These are phyloP conservation scores for Pseudotriccus pelzelni DNA, from an alignment of 2,797 vertebrate species.

Conservation along the genomic window DNA sequence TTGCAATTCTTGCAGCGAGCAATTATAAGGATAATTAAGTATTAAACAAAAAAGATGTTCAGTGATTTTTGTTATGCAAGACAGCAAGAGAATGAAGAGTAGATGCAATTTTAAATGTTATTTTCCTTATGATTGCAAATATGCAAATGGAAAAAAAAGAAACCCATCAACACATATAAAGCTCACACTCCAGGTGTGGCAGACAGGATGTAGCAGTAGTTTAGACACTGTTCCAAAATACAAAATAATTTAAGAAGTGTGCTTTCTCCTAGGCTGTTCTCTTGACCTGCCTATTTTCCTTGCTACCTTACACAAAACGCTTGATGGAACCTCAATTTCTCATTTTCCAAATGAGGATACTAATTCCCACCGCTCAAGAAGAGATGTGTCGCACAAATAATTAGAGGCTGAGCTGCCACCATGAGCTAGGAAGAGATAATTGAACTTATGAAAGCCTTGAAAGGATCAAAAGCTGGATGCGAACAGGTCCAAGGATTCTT, in stretches of 20 bases:
- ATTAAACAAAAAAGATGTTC: neutral
- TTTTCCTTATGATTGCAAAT: neutral
- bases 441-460: neutral
- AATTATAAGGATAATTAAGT: neutral
- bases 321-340: rapidly evolving
- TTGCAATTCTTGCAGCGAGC: neutral
- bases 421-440: neutral
- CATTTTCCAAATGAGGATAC: neutral
- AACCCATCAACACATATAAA: neutral
- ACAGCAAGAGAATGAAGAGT: neutral
- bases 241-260: neutral
- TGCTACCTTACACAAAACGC: neutral
- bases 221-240: neutral
- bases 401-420: neutral
- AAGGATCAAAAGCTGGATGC: neutral
- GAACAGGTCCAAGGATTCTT: neutral
- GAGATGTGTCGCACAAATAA: neutral
- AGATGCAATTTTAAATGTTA: neutral
- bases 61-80: neutral
- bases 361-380: neutral
- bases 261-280: neutral
- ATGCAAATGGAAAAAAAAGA: neutral
- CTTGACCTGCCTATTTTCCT: neutral
- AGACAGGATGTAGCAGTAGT: neutral
- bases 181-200: neutral